A percentile compares a stretch with the other conserved stretches of the same genome.
Conservation (phyloP, 92 coral and sea anemone genomes). For the Ricordea florida region DNA sequence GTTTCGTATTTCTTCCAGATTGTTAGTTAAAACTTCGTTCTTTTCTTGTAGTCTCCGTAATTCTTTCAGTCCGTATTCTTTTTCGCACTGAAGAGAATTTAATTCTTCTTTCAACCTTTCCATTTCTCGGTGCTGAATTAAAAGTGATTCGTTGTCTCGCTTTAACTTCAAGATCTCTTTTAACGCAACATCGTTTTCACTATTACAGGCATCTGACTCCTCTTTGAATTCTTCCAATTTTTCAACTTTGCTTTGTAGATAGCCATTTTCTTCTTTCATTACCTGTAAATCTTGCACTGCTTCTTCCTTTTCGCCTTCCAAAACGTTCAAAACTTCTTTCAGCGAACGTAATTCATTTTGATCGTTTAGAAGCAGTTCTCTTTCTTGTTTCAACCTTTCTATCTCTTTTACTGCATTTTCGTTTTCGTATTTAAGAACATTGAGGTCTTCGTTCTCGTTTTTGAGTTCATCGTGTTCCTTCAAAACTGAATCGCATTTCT, state of each 20-base stretch:
- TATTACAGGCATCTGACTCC: background rate
- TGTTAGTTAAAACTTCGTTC: background rate
- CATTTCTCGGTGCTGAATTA: background rate
- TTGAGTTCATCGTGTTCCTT: background rate
- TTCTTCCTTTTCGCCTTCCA: background rate
- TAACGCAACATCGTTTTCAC: background rate
- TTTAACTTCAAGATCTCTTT: background rate
- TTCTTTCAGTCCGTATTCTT: background rate
- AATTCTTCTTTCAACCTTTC: background rate
- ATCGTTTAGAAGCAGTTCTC: background rate
- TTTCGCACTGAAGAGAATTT: background rate
- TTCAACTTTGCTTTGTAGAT: background rate
- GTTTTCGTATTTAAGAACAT: slow-evolving; percentile 4
- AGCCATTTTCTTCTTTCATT: background rate
- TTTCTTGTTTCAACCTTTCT: slow-evolving; percentile 1
- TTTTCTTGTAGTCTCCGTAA: slow-evolving; percentile 11
- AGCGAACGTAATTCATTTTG: background rate
- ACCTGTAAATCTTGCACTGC: background rate
- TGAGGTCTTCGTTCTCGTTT: background rate
- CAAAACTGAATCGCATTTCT: background rate
- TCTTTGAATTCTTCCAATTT: background rate
- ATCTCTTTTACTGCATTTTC: background rate
- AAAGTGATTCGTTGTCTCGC: background rate
- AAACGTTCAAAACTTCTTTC: background rate
- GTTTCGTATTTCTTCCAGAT: background rate